Evolutionary conservation across 2,888 invertebrate species (phyloP), one percentile per base, ranked within the genome.

Genomic region (Prionchulus punctatus): DNA sequence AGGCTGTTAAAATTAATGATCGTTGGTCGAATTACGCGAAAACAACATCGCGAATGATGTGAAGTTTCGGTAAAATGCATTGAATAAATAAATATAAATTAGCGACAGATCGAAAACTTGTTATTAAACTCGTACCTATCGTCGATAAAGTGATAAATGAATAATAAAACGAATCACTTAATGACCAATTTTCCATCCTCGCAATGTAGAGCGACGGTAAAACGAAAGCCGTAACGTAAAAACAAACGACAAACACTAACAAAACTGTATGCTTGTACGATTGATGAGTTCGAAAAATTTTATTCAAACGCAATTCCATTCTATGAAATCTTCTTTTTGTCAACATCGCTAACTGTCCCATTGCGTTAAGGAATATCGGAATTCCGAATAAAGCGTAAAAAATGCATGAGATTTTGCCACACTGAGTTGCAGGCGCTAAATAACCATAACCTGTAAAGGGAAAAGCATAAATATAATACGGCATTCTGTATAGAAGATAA

Each of bases 301-400:
- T 45, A 23, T 7, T 23, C 4, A 23, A 12, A n/a, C 4, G 18
- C 23, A 45, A 4, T 7, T 12, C 45, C 4, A 12, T 4, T 4
- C 23, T 12, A 45, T 45, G 23, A n/a, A 7, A 7, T 23, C 23
- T 23, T 23, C 7, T 45, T 4, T 23, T 12, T 36, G 36, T 18
- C 7, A 45, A 23, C 23, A 7, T 12, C 23, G 45, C 12, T n/a
- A 45, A 45, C 23, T 45, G 45, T 7, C 18, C 12, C 12, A 45
- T 4, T 23, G 45, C 45, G 23, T 45, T 45, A 12, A 45, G 23
- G 23, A 45, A 45, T 7, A 45, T 45, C 23, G 45, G 45, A n/a
- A 45, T 45, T 12, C 45, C 45, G 45, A 45, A 45, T n/a, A 45
- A 45, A n/a, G 45, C 45, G 45, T 45, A 45, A 12, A 45, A 7